Evolutionary conservation across 2,113 vertebrate genomes (phyloP).

Genomic region (Hydropotes inermis): DNA sequence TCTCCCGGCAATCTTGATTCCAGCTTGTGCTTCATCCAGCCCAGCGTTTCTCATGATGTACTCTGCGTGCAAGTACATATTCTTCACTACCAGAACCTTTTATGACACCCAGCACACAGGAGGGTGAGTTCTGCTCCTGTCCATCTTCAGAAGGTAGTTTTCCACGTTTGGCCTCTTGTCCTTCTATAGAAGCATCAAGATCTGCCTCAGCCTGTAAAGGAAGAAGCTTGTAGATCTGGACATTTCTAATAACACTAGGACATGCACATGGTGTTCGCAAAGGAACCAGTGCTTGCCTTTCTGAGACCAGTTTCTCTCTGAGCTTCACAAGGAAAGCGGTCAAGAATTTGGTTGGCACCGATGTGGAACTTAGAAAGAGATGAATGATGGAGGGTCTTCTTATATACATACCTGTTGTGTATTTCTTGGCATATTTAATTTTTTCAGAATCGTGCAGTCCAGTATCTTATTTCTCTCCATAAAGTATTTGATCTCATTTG

Average conservation of each 20-base stretch:
- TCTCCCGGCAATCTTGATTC: neutral
- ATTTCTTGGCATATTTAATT: too few species aligned
- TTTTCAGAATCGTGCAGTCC: fast-evolving
- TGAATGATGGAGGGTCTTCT: neutral
- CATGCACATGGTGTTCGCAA: fast-evolving
- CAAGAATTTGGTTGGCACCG: too few species aligned
- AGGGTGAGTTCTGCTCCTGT: neutral
- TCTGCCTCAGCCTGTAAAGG: too few species aligned
- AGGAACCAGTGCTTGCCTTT: neutral
- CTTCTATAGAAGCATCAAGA: neutral
- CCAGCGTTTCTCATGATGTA: neutral
- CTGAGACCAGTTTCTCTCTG: neutral
- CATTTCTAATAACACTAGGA: neutral
- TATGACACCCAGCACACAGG: neutral
- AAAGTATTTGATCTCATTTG: neutral
- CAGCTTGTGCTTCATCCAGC: neutral
- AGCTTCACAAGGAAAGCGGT: too few species aligned
- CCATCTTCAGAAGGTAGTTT: neutral
- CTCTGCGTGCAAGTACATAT: neutral
- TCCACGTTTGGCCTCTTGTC: neutral
- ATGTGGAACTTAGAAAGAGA: neutral
- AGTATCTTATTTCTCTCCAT: fast-evolving
- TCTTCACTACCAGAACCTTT: neutral
- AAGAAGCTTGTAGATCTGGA: neutral
- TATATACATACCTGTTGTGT: neutral